phyloP scores from a whole-genome alignment of 2,888 invertebrate species.

The Lithosia quadra region DNA sequence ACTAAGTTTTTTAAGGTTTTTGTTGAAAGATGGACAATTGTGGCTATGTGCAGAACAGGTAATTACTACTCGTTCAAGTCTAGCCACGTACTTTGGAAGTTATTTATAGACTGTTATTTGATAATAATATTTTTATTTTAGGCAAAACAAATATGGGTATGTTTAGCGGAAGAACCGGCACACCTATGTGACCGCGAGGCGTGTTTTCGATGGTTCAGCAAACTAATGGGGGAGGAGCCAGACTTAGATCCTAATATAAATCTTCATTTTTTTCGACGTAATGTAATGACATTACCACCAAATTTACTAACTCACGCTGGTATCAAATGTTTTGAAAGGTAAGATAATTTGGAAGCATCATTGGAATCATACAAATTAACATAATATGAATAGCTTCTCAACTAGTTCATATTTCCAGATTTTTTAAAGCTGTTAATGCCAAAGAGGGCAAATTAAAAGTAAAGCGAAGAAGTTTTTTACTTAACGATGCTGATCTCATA shows the following conservation, averaged over 20 bases:
- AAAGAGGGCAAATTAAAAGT: slow-evolving; percentile 97
- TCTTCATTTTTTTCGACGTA: slow-evolving; percentile 97
- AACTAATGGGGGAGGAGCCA: slow-evolving; percentile 98
- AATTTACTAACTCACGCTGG: slow-evolving; percentile 97
- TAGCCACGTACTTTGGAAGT: background rate
- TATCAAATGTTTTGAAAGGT: slow-evolving; percentile 94
- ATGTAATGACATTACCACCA: slow-evolving; percentile 96
- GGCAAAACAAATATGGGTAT: slow-evolving; percentile 98
- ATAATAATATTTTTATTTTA: slow-evolving; percentile 49
- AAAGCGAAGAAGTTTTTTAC: slow-evolving; percentile 93
- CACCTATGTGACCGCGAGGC: slow-evolving; percentile 97
- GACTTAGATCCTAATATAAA: slow-evolving; percentile 98
- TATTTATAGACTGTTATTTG: background rate
- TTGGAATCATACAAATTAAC: background rate
- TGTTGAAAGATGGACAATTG: slow-evolving; percentile 97
- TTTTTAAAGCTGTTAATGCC: slow-evolving; percentile 97
- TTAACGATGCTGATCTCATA: slow-evolving; percentile 97
- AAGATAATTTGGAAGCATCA: background rate
- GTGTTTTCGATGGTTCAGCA: slow-evolving; percentile 99
- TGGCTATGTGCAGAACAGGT: slow-evolving; percentile 98
- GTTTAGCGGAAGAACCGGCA: slow-evolving; percentile 97
- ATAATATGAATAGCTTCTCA: background rate
- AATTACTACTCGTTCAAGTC: slow-evolving; percentile 32
- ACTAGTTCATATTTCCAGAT: slow-evolving; percentile 81
- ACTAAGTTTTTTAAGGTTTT: slow-evolving; percentile 96